Conservation (phyloP, 2,888 invertebrate species). For the Epiperipatus broadwayi region DNA sequence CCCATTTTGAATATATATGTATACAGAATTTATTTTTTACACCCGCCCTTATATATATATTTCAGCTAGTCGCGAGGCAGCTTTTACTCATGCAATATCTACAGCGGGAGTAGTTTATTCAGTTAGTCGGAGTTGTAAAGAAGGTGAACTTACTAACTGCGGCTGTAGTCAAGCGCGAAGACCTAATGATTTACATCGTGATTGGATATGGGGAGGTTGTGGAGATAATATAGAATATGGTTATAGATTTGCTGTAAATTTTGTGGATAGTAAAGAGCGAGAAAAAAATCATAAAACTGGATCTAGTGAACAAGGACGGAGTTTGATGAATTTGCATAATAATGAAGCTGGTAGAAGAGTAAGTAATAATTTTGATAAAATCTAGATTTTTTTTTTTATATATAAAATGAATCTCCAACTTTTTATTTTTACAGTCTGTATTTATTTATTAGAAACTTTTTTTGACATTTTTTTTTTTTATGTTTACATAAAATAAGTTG, state of each 20-base stretch:
- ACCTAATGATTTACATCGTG: conserved; percentile 60
- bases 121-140: conserved; percentile 70
- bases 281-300: conserved; percentile 56
- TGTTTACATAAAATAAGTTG: too few species aligned
- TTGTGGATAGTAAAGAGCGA: conserved; percentile 71
- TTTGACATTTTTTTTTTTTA: too few species aligned
- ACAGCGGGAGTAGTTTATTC: conserved; percentile 56
- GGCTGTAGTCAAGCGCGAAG: conserved; percentile 65
- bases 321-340: conserved; percentile 90
- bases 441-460: neutral
- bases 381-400: too few species aligned
- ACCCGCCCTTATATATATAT: too few species aligned
- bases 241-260: conserved; percentile 81
- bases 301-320: conserved; percentile 58
- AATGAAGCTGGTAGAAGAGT: conserved; percentile 94
- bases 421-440: too few species aligned
- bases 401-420: too few species aligned
- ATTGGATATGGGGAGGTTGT: conserved; percentile 97
- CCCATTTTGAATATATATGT: too few species aligned
- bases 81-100: conserved; percentile 37
- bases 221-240: conserved; percentile 92
- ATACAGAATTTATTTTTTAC: too few species aligned
- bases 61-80: conserved; percentile 36
- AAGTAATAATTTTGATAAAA: too few species aligned
- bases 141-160: conserved; percentile 70